Percentiles rank a stretch among this genome's conserved stretches.
These are phyloP conservation scores for Peromyscus melanophrys DNA, from an alignment of 2,797 vertebrate genomes.

Conservation along the genomic window DNA sequence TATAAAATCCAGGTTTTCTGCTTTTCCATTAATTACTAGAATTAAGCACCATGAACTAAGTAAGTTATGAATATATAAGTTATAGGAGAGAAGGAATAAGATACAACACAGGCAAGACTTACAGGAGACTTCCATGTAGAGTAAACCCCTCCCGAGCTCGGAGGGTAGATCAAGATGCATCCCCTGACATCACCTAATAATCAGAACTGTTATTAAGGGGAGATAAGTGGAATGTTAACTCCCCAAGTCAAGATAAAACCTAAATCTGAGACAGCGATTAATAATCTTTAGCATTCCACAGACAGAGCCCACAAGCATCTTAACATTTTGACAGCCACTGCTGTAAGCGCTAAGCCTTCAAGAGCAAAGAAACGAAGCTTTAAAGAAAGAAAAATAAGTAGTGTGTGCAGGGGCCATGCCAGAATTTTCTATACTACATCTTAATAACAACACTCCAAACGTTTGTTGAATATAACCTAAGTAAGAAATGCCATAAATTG, in stretches of 20 bases:
- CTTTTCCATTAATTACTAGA: conserved; percentile 13
- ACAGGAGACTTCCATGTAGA: not conserved
- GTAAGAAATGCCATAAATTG: not conserved
- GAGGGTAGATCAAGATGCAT: not conserved
- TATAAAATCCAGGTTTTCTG: not conserved
- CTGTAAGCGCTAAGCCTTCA: not conserved
- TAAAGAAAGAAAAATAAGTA: conserved; percentile 21
- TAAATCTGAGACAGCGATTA: not conserved
- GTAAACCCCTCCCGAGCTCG: not conserved
- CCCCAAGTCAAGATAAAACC: conserved; percentile 37
- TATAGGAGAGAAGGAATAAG: not conserved
- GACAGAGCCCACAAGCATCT: not conserved
- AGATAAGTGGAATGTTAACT: conserved; percentile 19
- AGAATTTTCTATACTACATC: not conserved
- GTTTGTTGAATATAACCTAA: not conserved
- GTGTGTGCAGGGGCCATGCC: not conserved
- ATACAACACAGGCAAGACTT: not conserved
- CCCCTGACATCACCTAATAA: not conserved
- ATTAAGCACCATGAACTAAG: not conserved
- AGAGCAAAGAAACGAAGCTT: not conserved
- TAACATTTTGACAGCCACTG: conserved; percentile 2
- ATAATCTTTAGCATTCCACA: not conserved
- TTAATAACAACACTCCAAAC: not conserved
- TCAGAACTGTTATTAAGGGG: not conserved
- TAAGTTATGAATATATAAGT: not conserved